Evolutionary conservation across 2,888 invertebrate genomes (phyloP), one percentile per base, ranked within the genome.

Genomic region (Loripinus fragilis): DNA sequence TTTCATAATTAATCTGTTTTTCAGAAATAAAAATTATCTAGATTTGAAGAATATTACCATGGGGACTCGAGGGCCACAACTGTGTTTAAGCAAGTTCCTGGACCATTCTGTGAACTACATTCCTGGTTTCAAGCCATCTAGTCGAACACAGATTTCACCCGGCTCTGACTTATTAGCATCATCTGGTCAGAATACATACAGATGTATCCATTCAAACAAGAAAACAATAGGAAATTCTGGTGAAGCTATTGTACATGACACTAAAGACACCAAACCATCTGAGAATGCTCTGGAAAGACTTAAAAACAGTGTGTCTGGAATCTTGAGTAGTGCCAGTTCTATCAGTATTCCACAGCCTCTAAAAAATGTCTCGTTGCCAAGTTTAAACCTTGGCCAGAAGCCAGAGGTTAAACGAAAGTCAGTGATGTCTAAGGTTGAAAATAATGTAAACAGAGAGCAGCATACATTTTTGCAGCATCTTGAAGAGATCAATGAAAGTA

Each of bases 391-490:
- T 28, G 28, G 28, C 8, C 30, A 60, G 28, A 20, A 60, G 20
- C 60, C 30, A 33, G 60, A 60, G 33, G 33, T 12, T 33, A 8
- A 30, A 60, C 30, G 60, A 60, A 60, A 60, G 33, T 7, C 20
- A 17, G 60, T 60, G 5, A 60, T 28, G 8, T 20, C 45, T 5
- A 33, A 60, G 33, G 60, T n/a, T 7, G 33, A 60, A 33, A 33
- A 33, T 2, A 60, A 10, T 33, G 23, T 60, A 15, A 60, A 17
- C 23, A 17, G 60, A 33, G 60, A 60, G 33, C 60, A 33, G 20
- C 60, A 60, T 33, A n/a, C 33, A 7, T 60, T 60, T 33, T 60
- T 33, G 33, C 60, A 60, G 33, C 60, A 60, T 60, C 30, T 60
- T 60, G 60, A 60, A 23, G 60, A 60, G 20, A 33, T 33, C 12